Evolutionary conservation across 2,888 invertebrate genomes (phyloP).

Genomic region (Agrotis segetum): DNA sequence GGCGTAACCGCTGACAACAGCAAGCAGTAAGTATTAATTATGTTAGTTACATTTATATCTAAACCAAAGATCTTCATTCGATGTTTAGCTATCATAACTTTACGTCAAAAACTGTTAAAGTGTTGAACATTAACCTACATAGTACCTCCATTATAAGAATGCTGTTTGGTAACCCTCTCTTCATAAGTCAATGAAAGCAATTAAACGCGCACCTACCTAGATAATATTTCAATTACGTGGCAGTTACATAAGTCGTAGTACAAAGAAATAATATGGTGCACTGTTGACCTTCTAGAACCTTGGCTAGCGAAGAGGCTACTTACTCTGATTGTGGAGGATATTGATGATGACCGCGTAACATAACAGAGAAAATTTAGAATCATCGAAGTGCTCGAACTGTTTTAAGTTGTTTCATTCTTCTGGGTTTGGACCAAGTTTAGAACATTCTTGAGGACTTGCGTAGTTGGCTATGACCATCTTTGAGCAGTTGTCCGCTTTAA

Average conservation of each 20-base stretch:
- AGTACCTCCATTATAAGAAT: background rate
- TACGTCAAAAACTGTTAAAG: background rate
- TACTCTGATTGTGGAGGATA: conserved; percentile 34
- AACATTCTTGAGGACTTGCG: conserved; percentile 2
- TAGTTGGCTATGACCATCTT: too few relatives aligned
- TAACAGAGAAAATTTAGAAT: conserved; percentile 46
- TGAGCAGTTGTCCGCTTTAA: too few relatives aligned
- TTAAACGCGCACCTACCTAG: conserved; percentile 52
- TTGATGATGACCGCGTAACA: conserved; percentile 33
- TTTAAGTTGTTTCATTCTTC: too few relatives aligned
- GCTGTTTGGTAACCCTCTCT: conserved; percentile 35
- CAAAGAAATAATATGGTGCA: conserved; percentile 54
- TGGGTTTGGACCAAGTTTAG: background rate
- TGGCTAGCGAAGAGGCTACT: conserved; percentile 37
- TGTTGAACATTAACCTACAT: conserved; percentile 18
- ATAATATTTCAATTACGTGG: conserved; percentile 62
- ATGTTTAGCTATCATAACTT: background rate
- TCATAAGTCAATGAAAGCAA: conserved; percentile 44
- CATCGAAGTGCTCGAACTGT: background rate
- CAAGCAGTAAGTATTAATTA: too few relatives aligned
- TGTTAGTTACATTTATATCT: background rate
- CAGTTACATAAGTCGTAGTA: conserved; percentile 51
- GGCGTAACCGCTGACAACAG: too few relatives aligned
- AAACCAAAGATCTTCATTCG: too few relatives aligned
- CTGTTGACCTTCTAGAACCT: conserved; percentile 59